phyloP scores from a whole-genome alignment of 2,888 invertebrate genomes.

The Gari tellinella region DNA sequence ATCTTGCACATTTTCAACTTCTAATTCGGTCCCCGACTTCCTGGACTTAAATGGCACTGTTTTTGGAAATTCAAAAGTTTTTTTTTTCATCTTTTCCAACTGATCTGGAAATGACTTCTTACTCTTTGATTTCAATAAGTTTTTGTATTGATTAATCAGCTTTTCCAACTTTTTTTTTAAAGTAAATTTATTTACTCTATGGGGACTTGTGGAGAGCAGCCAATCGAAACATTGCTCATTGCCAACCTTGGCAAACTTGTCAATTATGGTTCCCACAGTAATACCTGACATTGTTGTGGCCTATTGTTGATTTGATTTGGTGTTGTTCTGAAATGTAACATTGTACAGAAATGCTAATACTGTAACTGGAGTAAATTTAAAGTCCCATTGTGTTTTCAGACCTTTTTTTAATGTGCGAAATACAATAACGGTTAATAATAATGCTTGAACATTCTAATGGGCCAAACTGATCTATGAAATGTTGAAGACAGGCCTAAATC shows the following conservation, averaged over 20 bases:
- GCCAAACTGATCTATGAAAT: too few species aligned
- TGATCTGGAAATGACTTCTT: conserved; percentile 1
- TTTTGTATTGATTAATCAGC: conserved; percentile 10
- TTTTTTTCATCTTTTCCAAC: conserved; percentile 7
- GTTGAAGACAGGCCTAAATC: too few species aligned
- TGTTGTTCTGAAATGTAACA: conserved; percentile 9
- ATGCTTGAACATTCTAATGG: too few species aligned
- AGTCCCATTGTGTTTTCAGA: too few species aligned
- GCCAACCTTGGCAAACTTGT: conserved; percentile 15
- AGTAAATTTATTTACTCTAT: background rate
- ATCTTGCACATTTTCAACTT: too few species aligned
- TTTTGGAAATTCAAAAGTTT: conserved; percentile 19
- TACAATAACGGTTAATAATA: too few species aligned
- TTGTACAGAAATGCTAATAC: too few species aligned
- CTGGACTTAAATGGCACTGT: background rate
- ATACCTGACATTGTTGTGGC: background rate
- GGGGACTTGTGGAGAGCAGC: too few species aligned
- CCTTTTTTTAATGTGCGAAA: too few species aligned
- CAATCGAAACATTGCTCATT: conserved; percentile 6
- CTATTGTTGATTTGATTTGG: background rate
- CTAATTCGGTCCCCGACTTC: conserved; percentile 1
- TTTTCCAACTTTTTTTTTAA: conserved; percentile 18
- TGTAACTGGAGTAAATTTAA: too few species aligned
- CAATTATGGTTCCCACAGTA: conserved; percentile 5
- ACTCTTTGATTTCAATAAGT: conserved; percentile 4